Evolutionary conservation across 2,888 invertebrate species (phyloP), one percentile per base, ranked within the genome.

Genomic region (Drosophila monieri): DNA sequence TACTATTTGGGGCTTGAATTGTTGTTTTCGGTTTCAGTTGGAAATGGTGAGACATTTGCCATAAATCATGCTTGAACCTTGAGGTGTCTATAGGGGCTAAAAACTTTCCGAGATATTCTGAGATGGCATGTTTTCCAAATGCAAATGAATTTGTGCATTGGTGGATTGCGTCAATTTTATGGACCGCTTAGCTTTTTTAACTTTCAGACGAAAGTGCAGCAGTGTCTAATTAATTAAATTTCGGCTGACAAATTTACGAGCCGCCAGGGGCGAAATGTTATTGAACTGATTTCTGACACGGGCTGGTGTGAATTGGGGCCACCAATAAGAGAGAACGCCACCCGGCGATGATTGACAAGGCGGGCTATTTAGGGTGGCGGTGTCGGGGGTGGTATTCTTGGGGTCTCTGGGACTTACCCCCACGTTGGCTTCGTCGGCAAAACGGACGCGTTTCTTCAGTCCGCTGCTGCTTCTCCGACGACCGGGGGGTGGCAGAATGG

Each of bases 361-460:
- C 66, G 73, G 15, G 32, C 35, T 46, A 30, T 15, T 44, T 10
- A 27, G 9, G 27, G 12, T 39, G 32, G 46, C 23, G 49, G 21
- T 62, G 49, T 35, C 10, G 60, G 49, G 59, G 32, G 58, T 58
- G 51, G 54, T 21, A 32, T 56, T 44, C 46, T 25, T 39, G 35
- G 59, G 46, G 44, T 44, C 9, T 25, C 15, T 41, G 14, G 51
- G 27, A 78, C 84, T 84, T 77, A 86, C 83, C 85, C 84, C 69
- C 60, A 60, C 51, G 47, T 70, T 62, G 8, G 76, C 77, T 48
- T 91, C 88, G 77, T 92, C 91, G 47, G 88, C 85, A 43, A 91
- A 90, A 89, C 92, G 93, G 78, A 93, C 93, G 83, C 91, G 92
- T 88, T 91, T 91, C 77, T 90, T 90, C 1, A 77, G 72, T 23